Base-by-base conservation (phyloP, 2,113 vertebrate genomes). In the Clinocottus analis region DNA sequence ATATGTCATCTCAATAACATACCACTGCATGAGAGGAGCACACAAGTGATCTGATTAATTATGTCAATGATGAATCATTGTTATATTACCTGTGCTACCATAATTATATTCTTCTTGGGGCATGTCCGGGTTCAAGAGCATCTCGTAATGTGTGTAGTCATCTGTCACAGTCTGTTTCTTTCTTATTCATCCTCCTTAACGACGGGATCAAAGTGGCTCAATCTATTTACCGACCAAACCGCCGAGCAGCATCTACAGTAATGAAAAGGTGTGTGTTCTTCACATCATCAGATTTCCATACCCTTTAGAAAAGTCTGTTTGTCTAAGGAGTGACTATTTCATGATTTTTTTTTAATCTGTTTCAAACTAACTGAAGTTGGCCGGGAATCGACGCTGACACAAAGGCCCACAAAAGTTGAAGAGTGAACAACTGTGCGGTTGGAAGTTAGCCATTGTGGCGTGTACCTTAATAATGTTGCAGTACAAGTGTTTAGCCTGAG, bases 351-450 rank as follows among this genome's bases (percentile, higher is more conserved):
- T 77, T 65, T 75, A 56, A 78, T 84, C 68, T 60, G 53, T 27
- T 76, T 82, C 63, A 78, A 60, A 81, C 83, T 66, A 90, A 93
- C 87, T 81, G 87, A 91, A 86, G 59, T 87, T 93, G 88, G 91
- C 91, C 21, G 2, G 17, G 55, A 86, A 78, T 92, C 89, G 83
- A 51, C 41, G 62, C 17, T 79, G 71, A 70, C n/a, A 71, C 39
- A 83, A 82, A 69, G 47, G 59, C 79, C 51, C 49, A 53, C 72
- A 83, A 77, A 64, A 71, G 35, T 39, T 49, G 39, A 61, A 85
- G 75, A 71, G 75, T 76, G 86, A 90, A 89, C 80, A 90, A 27
- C 5, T 37, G 60, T 67, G 47, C 53, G 72, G 60, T 59, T 64
- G 75, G 51, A 83, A 64, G 69, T 79, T 59, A 72, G 51, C 53